Evolutionary conservation across 2,797 vertebrate genomes (phyloP), one percentile per base, ranked within the genome.

Genomic region (Enteromius unitaeniatus): DNA sequence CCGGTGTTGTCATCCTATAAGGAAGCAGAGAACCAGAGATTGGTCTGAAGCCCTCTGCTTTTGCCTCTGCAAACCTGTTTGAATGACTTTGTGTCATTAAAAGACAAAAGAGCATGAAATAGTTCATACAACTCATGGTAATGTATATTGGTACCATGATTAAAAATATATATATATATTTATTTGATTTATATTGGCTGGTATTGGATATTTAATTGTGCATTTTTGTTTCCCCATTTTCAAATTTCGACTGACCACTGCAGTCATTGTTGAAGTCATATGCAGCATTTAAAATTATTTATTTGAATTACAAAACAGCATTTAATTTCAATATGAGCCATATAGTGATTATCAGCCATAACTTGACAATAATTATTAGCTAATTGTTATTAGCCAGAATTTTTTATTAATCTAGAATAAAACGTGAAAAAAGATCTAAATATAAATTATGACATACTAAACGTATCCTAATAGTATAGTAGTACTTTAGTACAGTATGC

Each of bases 1-100:
- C 96, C 96, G 90, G 95, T 94, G 91, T 95, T 96, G 89, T 99
- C 97, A 64, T 99, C 98, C 96, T 99, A 95, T 78, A 93, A 80
- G 83, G 89, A 93, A 8, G 93, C 90, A 21, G 93, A 94, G 82
- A 94, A 95, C 94, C 93, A 94, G 93, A 95, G 91, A 86, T 94
- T 92, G 88, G 92, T 85, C 88, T 89, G 62, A 75, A 65, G 34
- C 62, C n/a, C 65, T 74, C 62, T 74, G 80, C 49, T 55, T 26
- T 60, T 47, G 31, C 34, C 51, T 14, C 53, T 6, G 51, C 21
- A 76, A 76, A 40, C 31, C 51, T 40, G 70, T 60, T 76, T 55
- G 21, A 76, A 58, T 40, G 47, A 74, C 72, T 73, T 13, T 74
- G 47, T 53, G 17, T 74, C 47, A 53, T 53, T 74, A 74, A 34